Evolutionary conservation across 2,113 vertebrate species (phyloP).

Genomic region (Alethe diademata): DNA sequence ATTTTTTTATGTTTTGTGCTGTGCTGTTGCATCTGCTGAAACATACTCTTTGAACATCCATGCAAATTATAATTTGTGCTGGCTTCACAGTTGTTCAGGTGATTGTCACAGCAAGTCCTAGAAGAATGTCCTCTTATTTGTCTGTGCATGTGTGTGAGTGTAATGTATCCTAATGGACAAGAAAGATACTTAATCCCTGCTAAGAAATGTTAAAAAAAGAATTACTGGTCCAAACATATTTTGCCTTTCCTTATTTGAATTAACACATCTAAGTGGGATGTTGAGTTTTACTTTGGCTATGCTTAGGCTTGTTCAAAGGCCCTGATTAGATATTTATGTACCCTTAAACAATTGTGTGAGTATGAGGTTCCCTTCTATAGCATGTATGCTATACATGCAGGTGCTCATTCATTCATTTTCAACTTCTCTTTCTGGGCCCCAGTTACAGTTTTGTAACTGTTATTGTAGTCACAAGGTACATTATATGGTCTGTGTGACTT

Average conservation of each 20-base stretch:
- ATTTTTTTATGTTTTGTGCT: slow-evolving; percentile 35
- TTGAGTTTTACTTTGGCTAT: not conserved
- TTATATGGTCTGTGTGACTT: fast-evolving
- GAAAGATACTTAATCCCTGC: not conserved
- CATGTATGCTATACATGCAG: fast-evolving
- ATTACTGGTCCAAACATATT: not conserved
- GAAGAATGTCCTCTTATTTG: not conserved
- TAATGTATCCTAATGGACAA: not conserved
- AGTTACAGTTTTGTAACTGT: not conserved
- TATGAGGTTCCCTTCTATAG: not conserved
- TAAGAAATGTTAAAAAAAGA: not conserved
- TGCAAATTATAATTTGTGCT: slow-evolving; percentile 1
- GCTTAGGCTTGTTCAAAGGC: not conserved
- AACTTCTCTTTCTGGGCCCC: not conserved
- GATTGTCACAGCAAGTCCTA: not conserved
- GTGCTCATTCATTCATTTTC: not conserved
- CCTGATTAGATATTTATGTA: not conserved
- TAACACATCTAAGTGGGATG: not conserved
- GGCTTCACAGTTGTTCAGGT: not conserved
- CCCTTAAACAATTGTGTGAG: not conserved
- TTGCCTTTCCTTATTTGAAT: not conserved
- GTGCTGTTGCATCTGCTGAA: not conserved
- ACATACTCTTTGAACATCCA: not conserved
- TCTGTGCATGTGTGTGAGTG: not conserved
- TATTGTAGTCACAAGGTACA: not conserved